Base-by-base conservation (phyloP, 1,140 invertebrate species). In the Calephelis nemesis region DNA sequence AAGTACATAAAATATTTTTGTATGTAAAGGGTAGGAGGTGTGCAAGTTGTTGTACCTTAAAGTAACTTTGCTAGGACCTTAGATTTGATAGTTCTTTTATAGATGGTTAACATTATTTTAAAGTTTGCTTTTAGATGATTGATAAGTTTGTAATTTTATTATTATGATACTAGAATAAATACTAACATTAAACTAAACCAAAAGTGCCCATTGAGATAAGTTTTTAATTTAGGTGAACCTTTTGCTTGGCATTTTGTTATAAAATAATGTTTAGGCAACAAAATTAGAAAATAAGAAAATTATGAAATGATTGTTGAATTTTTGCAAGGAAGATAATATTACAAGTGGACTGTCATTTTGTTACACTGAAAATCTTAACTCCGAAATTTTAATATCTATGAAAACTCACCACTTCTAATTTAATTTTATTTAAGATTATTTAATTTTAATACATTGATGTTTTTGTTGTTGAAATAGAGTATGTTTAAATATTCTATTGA, bases 161-260 rank as follows among this genome's bases (percentile, higher is more conserved):
- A 87, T 76, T 88, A 88, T 77, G 79, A 88, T 89, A 88, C 88
- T 90, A 90, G 86, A 85, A 82, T 89, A 88, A 89, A 88, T 85
- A 88, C 85, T 91, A 92, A 92, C 87, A 88, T 88, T 87, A 91
- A 88, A 92, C 85, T 91, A 92, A 92, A 92, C 92, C 92, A 91
- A 92, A 92, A 92, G 92, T 92, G 92, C 92, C 92, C 90, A 92
- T 92, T 92, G 90, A 91, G 83, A 90, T 92, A 91, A 92, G 86
- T 92, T 92, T 91, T 92, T 83, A 88, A 87, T 83, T 78, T 69
- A 73, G 79, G 82, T 84, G 83, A 88, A 82, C 80, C 85, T 85
- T 88, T 90, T 88, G 88, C 87, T 83, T 62, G 67, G 85, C 84
- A 85, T 87, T 81, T 89, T 89, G 88, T 90, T 88, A 77, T 83